phyloP scores from a whole-genome alignment of 1,140 invertebrate species.

The Ganaspis sp. region DNA sequence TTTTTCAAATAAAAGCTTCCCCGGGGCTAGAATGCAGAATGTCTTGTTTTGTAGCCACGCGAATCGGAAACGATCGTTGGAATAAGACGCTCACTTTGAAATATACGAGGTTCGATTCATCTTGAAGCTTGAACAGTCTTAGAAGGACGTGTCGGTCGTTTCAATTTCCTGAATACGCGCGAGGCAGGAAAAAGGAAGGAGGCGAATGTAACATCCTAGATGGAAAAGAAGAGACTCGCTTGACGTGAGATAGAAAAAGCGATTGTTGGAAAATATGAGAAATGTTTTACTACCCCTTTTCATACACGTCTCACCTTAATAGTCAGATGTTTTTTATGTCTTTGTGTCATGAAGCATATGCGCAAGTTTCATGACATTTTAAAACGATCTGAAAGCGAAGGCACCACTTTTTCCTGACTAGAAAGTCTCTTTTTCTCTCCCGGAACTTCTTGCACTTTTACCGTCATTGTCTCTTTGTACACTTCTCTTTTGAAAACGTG shows the following conservation, averaged over 20 bases:
- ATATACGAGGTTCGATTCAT: constrained; percentile 34
- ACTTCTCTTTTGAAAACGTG: not conserved
- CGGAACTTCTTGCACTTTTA: constrained; percentile 3
- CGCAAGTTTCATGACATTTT: constrained; percentile 3
- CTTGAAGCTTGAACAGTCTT: constrained; percentile 6
- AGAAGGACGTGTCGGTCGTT: constrained; percentile 7
- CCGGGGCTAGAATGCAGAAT: not conserved
- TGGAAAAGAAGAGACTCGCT: constrained; percentile 23
- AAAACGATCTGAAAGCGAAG: not conserved
- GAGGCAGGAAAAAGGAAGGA: constrained; percentile 28
- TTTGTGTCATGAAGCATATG: not conserved
- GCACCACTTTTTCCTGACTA: not conserved
- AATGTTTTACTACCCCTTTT: constrained; percentile 15
- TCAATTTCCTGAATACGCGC: constrained; percentile 29
- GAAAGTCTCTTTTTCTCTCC: not conserved
- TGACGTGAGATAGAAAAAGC: constrained; percentile 1
- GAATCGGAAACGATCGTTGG: constrained; percentile 31
- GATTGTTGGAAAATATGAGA: constrained; percentile 25
- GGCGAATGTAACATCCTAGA: constrained; percentile 23
- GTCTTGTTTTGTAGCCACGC: constrained; percentile 5
- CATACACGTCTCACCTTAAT: not conserved
- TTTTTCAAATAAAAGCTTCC: not conserved
- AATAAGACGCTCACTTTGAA: constrained; percentile 29
- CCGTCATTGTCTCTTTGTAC: constrained; percentile 23
- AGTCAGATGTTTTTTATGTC: constrained; percentile 15